These are phyloP conservation scores for Sander vitreus DNA, from an alignment of 2,113 vertebrate species.

Conservation along the genomic window DNA sequence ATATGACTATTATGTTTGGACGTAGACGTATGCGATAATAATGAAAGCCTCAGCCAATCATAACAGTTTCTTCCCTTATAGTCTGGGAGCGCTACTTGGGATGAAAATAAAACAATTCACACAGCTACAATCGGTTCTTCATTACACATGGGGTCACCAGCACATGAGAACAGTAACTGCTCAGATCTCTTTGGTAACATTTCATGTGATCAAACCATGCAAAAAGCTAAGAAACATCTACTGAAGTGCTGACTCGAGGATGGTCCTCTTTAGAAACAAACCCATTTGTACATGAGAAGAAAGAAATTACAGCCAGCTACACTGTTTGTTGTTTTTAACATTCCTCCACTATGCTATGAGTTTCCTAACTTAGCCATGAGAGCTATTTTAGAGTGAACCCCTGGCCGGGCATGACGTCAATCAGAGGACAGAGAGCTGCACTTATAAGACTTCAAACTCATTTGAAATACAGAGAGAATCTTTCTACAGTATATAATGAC, in stretches of 20 bases:
- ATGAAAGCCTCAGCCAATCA: constrained; percentile 56
- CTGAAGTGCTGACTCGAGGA: constrained; percentile 54
- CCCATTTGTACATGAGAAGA: constrained; percentile 68
- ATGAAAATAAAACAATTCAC: constrained; percentile 68
- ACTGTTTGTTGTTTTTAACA: constrained; percentile 82
- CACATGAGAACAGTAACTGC: constrained; percentile 53
- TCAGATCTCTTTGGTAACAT: constrained; percentile 58
- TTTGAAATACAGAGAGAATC: constrained; percentile 27
- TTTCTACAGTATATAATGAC: constrained; percentile 30
- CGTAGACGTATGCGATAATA: constrained; percentile 61
- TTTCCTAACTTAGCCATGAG: constrained; percentile 82
- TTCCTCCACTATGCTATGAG: constrained; percentile 75
- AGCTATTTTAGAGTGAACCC: constrained; percentile 81
- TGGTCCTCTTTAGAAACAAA: constrained; percentile 48
- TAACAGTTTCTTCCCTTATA: constrained; percentile 59
- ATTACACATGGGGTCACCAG: constrained; percentile 53
- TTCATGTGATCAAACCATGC: constrained; percentile 66
- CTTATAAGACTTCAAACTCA: constrained; percentile 66
- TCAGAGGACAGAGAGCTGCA: constrained; percentile 64
- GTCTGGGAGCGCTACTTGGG: constrained; percentile 53
- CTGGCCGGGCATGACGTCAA: constrained; percentile 80
- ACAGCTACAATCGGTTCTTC: constrained; percentile 43
- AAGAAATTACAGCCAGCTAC: constrained; percentile 67
- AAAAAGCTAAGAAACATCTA: constrained; percentile 47
- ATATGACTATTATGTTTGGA: constrained; percentile 70